Evolutionary conservation across 2,113 vertebrate genomes (phyloP).

Genomic region (Thamnophis sirtalis): DNA sequence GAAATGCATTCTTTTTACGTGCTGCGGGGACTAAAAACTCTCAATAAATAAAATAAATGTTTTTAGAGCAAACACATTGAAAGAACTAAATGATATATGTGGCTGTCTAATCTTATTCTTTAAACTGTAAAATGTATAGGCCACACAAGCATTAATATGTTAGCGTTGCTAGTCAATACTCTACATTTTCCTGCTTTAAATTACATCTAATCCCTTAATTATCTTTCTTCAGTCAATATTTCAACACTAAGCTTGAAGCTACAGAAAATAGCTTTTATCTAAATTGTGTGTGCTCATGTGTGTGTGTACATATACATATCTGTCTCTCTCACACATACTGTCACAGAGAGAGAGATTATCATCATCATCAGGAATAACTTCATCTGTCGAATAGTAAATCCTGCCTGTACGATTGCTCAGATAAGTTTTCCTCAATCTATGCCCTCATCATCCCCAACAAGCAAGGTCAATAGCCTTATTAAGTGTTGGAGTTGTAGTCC

Average conservation of each 20-base stretch:
- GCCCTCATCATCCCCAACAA: background rate
- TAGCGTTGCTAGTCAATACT: conserved; percentile 41
- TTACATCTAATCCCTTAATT: conserved; percentile 21
- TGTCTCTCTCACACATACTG: too few species aligned
- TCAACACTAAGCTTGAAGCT: conserved; percentile 20
- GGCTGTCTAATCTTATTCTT: conserved; percentile 10
- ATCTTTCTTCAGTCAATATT: conserved; percentile 37
- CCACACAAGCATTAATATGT: conserved; percentile 35
- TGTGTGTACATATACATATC: too few species aligned
- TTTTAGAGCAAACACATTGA: background rate
- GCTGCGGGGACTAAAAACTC: background rate
- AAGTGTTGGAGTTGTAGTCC: background rate
- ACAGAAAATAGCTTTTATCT: conserved; percentile 2
- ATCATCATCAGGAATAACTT: background rate
- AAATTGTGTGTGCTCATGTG: too few species aligned
- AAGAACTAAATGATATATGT: background rate
- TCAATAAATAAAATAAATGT: background rate
- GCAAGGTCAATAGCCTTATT: background rate
- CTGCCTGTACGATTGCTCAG: background rate
- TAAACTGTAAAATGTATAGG: conserved; percentile 28
- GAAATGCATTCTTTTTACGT: background rate
- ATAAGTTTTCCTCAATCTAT: background rate
- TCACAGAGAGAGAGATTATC: too few species aligned
- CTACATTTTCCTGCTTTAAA: conserved; percentile 57
- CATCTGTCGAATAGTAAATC: background rate